Base-by-base conservation (phyloP, 2,888 invertebrate species). In the Nomada fucata region DNA sequence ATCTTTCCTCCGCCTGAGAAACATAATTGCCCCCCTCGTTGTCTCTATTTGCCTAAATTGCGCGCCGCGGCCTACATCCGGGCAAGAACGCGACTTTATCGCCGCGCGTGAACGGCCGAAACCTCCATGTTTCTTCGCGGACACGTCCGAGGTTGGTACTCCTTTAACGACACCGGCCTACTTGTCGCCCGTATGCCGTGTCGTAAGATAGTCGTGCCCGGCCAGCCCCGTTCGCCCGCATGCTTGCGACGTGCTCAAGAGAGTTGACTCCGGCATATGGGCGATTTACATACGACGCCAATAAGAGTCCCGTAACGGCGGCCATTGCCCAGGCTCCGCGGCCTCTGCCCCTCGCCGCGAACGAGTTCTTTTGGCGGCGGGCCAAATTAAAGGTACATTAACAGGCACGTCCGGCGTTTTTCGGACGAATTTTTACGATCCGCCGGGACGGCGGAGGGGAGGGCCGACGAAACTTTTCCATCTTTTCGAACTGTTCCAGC, bases 101-200 rank as follows among this genome's bases (percentile, higher is more conserved):
- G 67, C 67, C 64, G 71, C 77, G 69, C 76, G 74, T n/a, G 26
- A 84, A 42, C 74, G 59, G 76, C 50, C 44, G 47, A 52, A 23
- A 67, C 53, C 73, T 67, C 79, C 65, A 68, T 73, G 82, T 78
- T 83, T 65, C 77, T 77, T 76, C 50, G 57, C 53, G 69, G 75
- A 63, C 69, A 65, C 75, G 73, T 69, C 59, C 79, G 86, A 85
- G 81, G 81, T 87, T 85, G 78, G 61, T 71, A 72, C 73, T 88
- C 76, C 87, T 88, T 86, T 79, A 81, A 83, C 89, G 88, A 85
- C 86, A 88, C 88, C 91, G 93, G 89, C 92, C 93, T 92, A 93
- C 92, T 93, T 93, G 91, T 91, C 90, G 88, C 93, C 93, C 93
- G 93, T 93, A 93, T 93, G 88, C 76, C 84, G 70, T 81, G 75